Conservation (phyloP, 2,888 invertebrate genomes). For the Polyploca ridens region DNA sequence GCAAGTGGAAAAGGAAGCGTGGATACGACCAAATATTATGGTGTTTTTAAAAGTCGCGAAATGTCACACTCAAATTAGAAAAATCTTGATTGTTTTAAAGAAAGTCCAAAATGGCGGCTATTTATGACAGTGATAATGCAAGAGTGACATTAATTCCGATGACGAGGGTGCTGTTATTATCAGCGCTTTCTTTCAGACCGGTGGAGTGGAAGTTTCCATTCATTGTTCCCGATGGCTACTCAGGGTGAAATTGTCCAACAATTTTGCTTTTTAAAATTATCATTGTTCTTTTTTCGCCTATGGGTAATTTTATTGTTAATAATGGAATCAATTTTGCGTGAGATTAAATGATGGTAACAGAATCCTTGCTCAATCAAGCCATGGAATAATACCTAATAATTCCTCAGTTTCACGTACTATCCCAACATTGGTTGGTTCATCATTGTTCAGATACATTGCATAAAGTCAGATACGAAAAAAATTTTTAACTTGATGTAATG, state of each 20-base stretch:
- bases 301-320: no score
- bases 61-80: neutral
- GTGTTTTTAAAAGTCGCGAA: no score
- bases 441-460: no score
- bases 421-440: no score
- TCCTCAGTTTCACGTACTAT: no score
- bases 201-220: neutral
- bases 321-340: no score
- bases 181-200: neutral
- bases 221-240: neutral
- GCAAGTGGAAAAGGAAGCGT: neutral
- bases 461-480: no score
- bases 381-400: no score
- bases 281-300: no score
- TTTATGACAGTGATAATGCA: neutral
- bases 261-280: neutral
- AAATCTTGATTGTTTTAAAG: neutral
- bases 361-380: no score
- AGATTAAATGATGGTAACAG: no score
- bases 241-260: neutral
- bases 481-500: no score
- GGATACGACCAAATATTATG: neutral
- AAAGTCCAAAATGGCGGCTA: neutral
- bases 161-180: conserved; percentile 1
- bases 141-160: neutral